A percentile compares a stretch with the other conserved stretches of the same genome.
These are phyloP conservation scores for Hypomesus transpacificus DNA, from an alignment of 2,113 vertebrate species.

Conservation along the genomic window DNA sequence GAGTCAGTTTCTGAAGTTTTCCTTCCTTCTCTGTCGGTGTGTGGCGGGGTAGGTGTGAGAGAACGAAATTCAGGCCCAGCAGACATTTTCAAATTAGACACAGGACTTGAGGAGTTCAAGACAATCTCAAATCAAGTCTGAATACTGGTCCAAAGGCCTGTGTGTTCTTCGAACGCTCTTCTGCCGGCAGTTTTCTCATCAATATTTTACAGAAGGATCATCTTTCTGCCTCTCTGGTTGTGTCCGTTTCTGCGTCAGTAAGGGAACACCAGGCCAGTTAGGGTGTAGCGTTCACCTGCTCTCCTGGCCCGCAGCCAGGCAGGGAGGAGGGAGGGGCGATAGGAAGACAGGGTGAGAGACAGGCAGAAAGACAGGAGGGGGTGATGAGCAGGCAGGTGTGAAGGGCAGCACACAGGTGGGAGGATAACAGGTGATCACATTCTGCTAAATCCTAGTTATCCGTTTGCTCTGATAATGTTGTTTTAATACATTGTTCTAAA, in stretches of 20 bases:
- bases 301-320: slow-evolving; percentile 25
- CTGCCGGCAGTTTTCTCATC: slow-evolving; percentile 39
- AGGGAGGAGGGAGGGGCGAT: not conserved
- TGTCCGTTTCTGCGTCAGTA: slow-evolving; percentile 40
- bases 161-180: slow-evolving; percentile 24
- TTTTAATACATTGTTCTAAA: too few species aligned
- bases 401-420: too few species aligned
- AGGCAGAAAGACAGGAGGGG: too few species aligned
- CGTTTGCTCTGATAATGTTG: too few species aligned
- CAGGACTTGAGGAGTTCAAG: too few species aligned
- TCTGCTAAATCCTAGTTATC: too few species aligned
- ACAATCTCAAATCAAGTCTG: too few species aligned
- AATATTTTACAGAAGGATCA: slow-evolving; percentile 62
- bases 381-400: too few species aligned
- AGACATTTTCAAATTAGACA: too few species aligned
- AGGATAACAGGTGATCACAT: too few species aligned
- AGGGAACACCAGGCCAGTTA: slow-evolving; percentile 34
- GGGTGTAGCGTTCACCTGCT: slow-evolving; percentile 38
- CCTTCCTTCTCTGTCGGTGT: slow-evolving; percentile 13
- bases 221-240: slow-evolving; percentile 46
- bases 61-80: too few species aligned
- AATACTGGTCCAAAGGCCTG: not conserved
- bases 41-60: not conserved
- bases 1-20: not conserved
- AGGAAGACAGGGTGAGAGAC: too few species aligned